Evolutionary conservation across 1,140 invertebrate species (phyloP).

Genomic region (Geopemphigus sp.): DNA sequence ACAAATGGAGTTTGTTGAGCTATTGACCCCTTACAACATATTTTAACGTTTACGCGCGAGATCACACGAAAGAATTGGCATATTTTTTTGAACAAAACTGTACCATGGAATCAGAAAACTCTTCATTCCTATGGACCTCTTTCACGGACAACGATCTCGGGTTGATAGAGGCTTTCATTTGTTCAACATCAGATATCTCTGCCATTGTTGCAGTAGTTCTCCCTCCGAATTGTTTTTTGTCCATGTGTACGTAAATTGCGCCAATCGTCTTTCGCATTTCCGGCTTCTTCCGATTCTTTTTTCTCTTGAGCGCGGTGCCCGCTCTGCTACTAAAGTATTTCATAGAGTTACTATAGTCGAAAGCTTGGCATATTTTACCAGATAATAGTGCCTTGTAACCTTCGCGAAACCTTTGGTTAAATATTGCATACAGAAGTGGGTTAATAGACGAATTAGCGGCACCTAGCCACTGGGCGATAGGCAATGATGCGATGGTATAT

Average conservation of each 20-base stretch:
- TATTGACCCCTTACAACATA: background rate
- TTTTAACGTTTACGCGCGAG: background rate
- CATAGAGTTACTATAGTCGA: conserved; percentile 79
- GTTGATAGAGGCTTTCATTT: background rate
- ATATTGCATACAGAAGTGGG: conserved; percentile 93
- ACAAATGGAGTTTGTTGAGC: background rate
- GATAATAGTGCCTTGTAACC: conserved; percentile 88
- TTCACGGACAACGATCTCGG: conserved; percentile 12
- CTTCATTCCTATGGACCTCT: background rate
- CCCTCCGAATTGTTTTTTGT: background rate
- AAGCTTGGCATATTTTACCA: conserved; percentile 74
- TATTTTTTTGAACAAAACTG: background rate
- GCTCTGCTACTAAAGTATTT: conserved; percentile 3
- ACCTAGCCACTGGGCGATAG: conserved; percentile 93
- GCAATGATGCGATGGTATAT: conserved; percentile 75
- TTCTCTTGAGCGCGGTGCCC: conserved; percentile 3
- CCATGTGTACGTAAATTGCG: conserved; percentile 22
- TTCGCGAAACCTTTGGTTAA: conserved; percentile 92
- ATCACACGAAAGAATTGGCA: conserved; percentile 30
- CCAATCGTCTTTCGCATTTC: conserved; percentile 15
- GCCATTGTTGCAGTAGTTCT: background rate
- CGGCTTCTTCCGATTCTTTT: background rate
- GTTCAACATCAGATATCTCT: background rate
- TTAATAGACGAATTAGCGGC: conserved; percentile 96
- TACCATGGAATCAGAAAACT: background rate